Base-by-base conservation (phyloP, 2,888 invertebrate species). In the Xestia sexstrigata region DNA sequence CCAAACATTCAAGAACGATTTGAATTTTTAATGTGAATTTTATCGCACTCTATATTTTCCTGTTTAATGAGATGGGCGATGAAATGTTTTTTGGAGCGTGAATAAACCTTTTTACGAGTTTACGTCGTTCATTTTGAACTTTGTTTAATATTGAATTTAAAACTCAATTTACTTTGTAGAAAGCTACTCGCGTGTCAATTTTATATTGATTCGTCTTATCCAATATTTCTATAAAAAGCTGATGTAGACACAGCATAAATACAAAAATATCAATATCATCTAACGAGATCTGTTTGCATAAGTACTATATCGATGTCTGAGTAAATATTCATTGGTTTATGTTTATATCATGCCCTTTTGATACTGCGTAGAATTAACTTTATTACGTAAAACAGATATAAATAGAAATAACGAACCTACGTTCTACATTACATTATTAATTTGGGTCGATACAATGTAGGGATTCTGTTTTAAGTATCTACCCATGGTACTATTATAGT, bases 11-110 rank as follows among this genome's bases (percentile, higher is more conserved):
- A 42, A 52, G 39, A 72, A 65, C 62, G 17, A 67, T 78, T 83
- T 76, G 55, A 81, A 86, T 78, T 65, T 77, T 74, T 80, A 63
- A 86, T 72, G 55, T 5, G 23, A 65, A 78, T 68, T 84, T 80
- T 72, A 66, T 78, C 30, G 55, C 42, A 30, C 55, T 72, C 49
- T 65, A 42, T 52, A 62, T 85, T 69, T 78, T 65, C 20, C 30
- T 66, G 47, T 11, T 68, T 78, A 82, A 78, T 85, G 69, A 70
- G 62, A 77, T 74, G 58, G 62, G 47, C 55, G 26, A 58, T 63
- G 20, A 63, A 79, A 69, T 45, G 26, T 60, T 84, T 73, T 73
- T 74, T 58, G 30, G 58, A 74, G 62, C 79, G 35, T 63, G 52
- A 70, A 83, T 76, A 66, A 52, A 65, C 42, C 63, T 63, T 78